Evolutionary conservation across 2,888 invertebrate genomes (phyloP).

Genomic region (Macrophya annulata): DNA sequence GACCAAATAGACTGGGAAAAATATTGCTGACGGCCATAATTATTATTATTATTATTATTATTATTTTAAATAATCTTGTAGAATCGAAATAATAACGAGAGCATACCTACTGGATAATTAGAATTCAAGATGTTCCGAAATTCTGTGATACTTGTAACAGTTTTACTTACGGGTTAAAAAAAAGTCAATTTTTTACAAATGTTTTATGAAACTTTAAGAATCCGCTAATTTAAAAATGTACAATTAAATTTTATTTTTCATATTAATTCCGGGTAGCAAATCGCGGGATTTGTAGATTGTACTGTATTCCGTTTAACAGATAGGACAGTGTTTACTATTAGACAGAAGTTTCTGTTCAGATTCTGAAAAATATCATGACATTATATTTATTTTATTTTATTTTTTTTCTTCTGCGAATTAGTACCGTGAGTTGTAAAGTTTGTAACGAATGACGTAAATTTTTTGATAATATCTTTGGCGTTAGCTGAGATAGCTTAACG

Average conservation of each 20-base stretch:
- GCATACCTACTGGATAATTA: too few relatives aligned
- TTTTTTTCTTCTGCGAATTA: background rate
- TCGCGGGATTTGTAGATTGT: background rate
- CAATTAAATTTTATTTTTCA: background rate
- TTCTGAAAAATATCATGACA: background rate
- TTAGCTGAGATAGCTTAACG: background rate
- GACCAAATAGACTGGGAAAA: constrained; percentile 25
- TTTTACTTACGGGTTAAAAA: background rate
- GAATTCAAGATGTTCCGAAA: background rate
- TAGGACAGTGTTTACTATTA: background rate
- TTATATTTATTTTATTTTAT: background rate
- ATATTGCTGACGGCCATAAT: background rate
- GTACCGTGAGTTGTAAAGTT: background rate
- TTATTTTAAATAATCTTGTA: too few relatives aligned
- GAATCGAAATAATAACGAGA: too few relatives aligned
- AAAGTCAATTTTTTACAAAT: too few relatives aligned
- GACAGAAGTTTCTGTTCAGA: background rate
- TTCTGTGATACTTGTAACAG: background rate
- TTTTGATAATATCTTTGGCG: background rate
- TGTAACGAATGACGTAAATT: background rate
- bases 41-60: too few relatives aligned
- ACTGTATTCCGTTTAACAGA: background rate
- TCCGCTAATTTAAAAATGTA: too few relatives aligned
- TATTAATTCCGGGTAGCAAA: background rate
- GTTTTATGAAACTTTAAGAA: background rate